Conservation (phyloP, 2,797 vertebrate species). For the Botia kubotai region DNA sequence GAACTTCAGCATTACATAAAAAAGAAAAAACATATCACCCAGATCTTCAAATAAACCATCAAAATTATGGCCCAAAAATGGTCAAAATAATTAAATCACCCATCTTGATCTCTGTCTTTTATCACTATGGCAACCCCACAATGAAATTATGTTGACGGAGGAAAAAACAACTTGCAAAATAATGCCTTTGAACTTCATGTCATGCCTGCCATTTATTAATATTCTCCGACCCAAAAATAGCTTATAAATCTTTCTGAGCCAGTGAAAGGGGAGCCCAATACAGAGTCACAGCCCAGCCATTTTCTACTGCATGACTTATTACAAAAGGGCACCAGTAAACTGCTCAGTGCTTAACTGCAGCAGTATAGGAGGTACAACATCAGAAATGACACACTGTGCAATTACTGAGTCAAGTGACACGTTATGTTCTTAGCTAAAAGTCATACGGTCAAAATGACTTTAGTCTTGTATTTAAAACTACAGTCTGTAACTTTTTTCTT, state of each 20-base stretch:
- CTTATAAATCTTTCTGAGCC: constrained; percentile 45
- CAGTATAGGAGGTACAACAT: not conserved
- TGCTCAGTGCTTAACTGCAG: not conserved
- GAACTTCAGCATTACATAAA: not conserved
- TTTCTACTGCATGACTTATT: constrained; percentile 31
- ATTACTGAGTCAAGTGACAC: not conserved
- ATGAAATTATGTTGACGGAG: constrained; percentile 28
- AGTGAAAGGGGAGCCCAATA: constrained; percentile 1
- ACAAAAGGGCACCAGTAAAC: constrained; percentile 36
- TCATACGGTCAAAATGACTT: too few relatives aligned
- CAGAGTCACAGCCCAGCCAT: constrained; percentile 1
- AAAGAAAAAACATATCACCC: not conserved
- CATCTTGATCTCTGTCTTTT: constrained; percentile 1
- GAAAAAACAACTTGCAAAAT: constrained; percentile 36
- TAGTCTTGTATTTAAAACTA: too few relatives aligned
- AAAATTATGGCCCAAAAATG: not conserved
- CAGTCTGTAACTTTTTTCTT: too few relatives aligned
- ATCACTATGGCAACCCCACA: constrained; percentile 41
- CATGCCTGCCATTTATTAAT: constrained; percentile 55
- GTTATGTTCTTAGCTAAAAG: not conserved
- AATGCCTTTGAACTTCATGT: constrained; percentile 48
- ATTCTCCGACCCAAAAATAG: constrained; percentile 50
- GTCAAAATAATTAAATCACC: not conserved
- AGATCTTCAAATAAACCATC: not conserved
- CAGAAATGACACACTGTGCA: not conserved